Evolutionary conservation across 2,888 invertebrate species (phyloP).

Genomic region (Heliconius aoede): DNA sequence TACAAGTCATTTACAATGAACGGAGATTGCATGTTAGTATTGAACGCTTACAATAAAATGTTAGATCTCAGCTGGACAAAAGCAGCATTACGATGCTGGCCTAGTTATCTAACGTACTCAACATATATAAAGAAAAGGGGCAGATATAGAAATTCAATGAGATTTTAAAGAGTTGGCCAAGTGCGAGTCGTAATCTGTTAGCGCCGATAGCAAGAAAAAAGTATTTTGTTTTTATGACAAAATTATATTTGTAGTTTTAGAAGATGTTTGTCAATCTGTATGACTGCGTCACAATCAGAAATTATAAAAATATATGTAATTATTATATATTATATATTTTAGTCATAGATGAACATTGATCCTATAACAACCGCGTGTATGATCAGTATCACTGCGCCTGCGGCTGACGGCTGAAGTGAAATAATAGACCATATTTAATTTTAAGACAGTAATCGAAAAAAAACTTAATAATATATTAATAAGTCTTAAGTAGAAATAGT

Average conservation of each 20-base stretch:
- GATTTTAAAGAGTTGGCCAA: too few species aligned
- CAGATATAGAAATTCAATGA: neutral
- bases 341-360: too few species aligned
- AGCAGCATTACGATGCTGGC: neutral
- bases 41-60: constrained; percentile 17
- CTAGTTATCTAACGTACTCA: neutral
- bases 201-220: too few species aligned
- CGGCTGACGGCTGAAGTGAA: too few species aligned
- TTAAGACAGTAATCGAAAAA: neutral
- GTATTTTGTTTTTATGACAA: too few species aligned
- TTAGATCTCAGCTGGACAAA: constrained; percentile 5
- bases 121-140: neutral
- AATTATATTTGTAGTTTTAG: too few species aligned
- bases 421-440: too few species aligned
- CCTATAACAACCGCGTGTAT: too few species aligned
- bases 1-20: constrained; percentile 18
- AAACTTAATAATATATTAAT: neutral
- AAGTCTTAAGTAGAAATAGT: neutral
- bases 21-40: constrained; percentile 20
- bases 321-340: too few species aligned
- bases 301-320: neutral
- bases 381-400: too few species aligned
- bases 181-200: too few species aligned
- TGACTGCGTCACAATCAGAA: neutral
- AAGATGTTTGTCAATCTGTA: neutral